A percentile compares a stretch with the other conserved stretches of the same genome.
phyloP scores from a whole-genome alignment of 2,797 vertebrate genomes.

The Leptoclinus maculatus region DNA sequence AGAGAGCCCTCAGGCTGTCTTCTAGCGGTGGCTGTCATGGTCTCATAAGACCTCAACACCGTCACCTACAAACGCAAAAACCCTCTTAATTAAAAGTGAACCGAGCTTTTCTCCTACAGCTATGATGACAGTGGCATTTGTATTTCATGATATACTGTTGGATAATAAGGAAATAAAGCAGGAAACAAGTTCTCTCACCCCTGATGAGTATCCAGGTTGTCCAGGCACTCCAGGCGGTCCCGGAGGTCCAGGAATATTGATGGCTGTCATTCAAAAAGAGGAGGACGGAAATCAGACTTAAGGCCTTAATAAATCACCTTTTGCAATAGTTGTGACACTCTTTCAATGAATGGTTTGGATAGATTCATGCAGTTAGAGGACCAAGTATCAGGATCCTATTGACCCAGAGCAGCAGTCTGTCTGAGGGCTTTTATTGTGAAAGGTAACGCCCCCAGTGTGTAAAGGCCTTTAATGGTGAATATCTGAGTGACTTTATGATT shows the following conservation, averaged over 20 bases:
- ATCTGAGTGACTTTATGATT: not conserved
- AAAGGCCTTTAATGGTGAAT: not conserved
- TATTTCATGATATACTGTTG: not conserved
- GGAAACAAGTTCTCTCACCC: conserved; percentile 80
- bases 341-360: too few relatives aligned
- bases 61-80: conserved; percentile 80
- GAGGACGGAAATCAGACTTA: not conserved
- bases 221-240: conserved; percentile 91
- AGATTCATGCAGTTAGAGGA: too few relatives aligned
- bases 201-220: conserved; percentile 83
- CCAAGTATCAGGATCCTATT: too few relatives aligned
- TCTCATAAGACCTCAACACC: conserved; percentile 85
- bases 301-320: not conserved
- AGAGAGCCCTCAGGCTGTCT: conserved; percentile 89
- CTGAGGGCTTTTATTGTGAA: not conserved
- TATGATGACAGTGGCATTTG: not conserved
- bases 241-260: conserved; percentile 91
- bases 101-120: not conserved
- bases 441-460: not conserved
- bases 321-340: too few relatives aligned
- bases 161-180: not conserved
- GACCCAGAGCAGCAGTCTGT: too few relatives aligned
- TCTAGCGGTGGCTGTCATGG: conserved; percentile 81
- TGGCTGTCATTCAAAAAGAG: conserved; percentile 72
- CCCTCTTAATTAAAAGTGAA: not conserved